phyloP scores from a whole-genome alignment of 2,888 invertebrate genomes.

The Fragum sueziense region DNA sequence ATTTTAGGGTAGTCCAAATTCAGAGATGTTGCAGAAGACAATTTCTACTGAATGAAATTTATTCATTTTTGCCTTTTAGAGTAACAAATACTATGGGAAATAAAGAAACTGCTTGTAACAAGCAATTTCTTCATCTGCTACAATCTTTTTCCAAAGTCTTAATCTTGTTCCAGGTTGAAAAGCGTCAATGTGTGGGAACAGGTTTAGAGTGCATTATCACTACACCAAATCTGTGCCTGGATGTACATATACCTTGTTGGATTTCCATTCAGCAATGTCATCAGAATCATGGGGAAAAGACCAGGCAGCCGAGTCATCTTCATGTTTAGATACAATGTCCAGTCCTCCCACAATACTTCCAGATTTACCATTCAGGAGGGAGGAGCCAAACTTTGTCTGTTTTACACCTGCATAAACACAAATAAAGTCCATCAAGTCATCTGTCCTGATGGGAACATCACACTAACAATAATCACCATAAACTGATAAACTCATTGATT shows the following conservation, averaged over 20 bases:
- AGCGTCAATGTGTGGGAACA: not conserved
- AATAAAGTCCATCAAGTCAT: not conserved
- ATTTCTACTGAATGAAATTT: too few relatives aligned
- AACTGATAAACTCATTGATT: too few relatives aligned
- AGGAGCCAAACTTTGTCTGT: slow-evolving; percentile 14
- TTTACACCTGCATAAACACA: slow-evolving; percentile 36
- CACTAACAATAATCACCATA: not conserved
- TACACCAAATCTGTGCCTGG: too few relatives aligned
- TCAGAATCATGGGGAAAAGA: slow-evolving; percentile 58
- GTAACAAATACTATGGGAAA: too few relatives aligned
- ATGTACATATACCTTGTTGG: not conserved
- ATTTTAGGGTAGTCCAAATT: too few relatives aligned
- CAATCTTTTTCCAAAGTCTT: not conserved
- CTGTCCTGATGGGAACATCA: not conserved
- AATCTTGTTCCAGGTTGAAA: not conserved
- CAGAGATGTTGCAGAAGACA: too few relatives aligned
- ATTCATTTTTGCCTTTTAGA: too few relatives aligned
- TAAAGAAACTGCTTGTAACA: not conserved
- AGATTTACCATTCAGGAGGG: slow-evolving; percentile 3
- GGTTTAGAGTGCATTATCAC: not conserved
- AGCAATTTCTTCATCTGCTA: not conserved
- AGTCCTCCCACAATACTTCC: slow-evolving; percentile 20
- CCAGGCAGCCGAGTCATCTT: slow-evolving; percentile 55
- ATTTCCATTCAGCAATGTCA: not conserved
- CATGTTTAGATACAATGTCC: slow-evolving; percentile 29